These are phyloP conservation scores for Neogobius melanostomus DNA, from an alignment of 2,113 vertebrate genomes.

Conservation along the genomic window DNA sequence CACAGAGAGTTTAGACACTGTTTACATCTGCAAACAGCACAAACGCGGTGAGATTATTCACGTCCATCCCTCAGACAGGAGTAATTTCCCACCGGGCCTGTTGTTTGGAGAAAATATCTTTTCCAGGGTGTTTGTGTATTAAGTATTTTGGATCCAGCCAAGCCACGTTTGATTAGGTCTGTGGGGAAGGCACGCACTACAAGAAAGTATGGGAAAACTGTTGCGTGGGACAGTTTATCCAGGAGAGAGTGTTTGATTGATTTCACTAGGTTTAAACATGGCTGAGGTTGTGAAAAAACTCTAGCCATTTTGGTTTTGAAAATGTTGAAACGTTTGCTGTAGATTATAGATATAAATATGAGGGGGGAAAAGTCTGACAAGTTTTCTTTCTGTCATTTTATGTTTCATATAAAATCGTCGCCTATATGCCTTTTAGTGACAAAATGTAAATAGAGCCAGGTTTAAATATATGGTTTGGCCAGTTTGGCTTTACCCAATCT, in stretches of 20 bases:
- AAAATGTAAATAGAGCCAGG: too few species aligned
- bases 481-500: too few species aligned
- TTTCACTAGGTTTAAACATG: neutral
- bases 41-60: conserved; percentile 2
- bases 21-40: conserved; percentile 10
- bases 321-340: too few species aligned
- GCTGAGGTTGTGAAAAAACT: neutral
- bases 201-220: neutral
- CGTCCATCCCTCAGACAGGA: neutral
- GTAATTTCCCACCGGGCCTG: conserved; percentile 5
- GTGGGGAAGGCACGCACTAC: neutral
- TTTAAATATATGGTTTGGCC: too few species aligned
- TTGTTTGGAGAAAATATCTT: conserved; percentile 7
- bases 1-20: neutral
- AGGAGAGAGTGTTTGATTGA: neutral
- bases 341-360: too few species aligned
- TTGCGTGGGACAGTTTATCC: neutral
- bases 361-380: too few species aligned
- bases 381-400: too few species aligned
- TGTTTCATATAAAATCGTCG: too few species aligned
- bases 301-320: too few species aligned
- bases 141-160: neutral
- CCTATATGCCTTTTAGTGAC: too few species aligned
- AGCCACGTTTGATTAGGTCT: conserved; percentile 4
- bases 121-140: neutral